A percentile compares a stretch with the other conserved stretches of the same genome.
Evolutionary conservation across 1,140 invertebrate species (phyloP).

Genomic region (Stegodyphus dumicola): DNA sequence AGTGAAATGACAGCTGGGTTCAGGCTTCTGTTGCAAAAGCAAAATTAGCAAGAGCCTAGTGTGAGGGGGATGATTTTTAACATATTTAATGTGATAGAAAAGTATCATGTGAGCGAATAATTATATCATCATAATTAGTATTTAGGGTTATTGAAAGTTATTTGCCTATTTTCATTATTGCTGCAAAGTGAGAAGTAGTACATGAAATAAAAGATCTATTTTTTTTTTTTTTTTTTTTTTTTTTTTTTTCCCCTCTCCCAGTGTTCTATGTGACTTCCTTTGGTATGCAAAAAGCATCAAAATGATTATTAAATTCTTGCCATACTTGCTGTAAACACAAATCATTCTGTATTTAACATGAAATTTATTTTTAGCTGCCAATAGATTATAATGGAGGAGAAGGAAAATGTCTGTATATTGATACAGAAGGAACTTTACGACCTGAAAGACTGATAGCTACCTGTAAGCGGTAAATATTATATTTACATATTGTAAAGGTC

Average conservation of each 20-base stretch:
- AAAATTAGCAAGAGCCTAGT: too few species aligned
- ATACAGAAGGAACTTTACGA: constrained; percentile 97
- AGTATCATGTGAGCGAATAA: too few species aligned
- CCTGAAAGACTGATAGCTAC: constrained; percentile 86
- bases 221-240: not conserved
- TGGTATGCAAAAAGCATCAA: too few species aligned
- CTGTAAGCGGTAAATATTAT: constrained; percentile 74
- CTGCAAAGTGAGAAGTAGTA: not conserved
- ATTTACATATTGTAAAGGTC: not conserved
- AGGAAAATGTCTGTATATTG: constrained; percentile 98
- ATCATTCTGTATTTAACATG: constrained; percentile 9
- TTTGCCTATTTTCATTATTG: not conserved
- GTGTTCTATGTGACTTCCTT: not conserved
- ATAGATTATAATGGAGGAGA: constrained; percentile 97
- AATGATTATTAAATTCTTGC: too few species aligned
- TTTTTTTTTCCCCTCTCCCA: not conserved
- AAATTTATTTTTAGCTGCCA: constrained; percentile 77
- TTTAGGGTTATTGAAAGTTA: too few species aligned
- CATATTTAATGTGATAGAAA: too few species aligned
- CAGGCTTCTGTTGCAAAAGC: too few species aligned
- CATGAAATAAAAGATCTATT: not conserved
- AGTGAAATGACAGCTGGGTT: too few species aligned
- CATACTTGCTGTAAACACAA: too few species aligned
- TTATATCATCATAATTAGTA: too few species aligned
- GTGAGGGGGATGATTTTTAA: too few species aligned